Evolutionary conservation across 2,797 vertebrate genomes (phyloP).

Genomic region (Melanotaenia nigrans): DNA sequence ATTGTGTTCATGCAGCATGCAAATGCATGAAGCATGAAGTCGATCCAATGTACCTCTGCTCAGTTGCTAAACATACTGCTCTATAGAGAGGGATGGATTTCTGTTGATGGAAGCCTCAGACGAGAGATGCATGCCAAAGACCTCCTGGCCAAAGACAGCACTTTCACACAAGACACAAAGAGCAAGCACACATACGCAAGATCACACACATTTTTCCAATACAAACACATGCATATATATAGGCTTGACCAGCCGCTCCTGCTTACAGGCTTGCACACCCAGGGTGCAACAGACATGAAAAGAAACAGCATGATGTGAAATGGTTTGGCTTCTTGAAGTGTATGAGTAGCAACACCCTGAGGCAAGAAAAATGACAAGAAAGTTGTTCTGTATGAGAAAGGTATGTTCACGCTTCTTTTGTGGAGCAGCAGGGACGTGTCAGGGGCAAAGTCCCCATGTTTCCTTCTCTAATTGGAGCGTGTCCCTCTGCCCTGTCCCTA

Average conservation of each 20-base stretch:
- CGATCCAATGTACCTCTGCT: conserved; percentile 46
- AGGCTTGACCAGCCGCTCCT: conserved; percentile 47
- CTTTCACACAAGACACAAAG: conserved; percentile 42
- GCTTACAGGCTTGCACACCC: conserved; percentile 28
- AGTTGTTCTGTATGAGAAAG: conserved; percentile 49
- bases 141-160: conserved; percentile 28
- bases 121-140: conserved; percentile 70
- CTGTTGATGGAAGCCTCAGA: conserved; percentile 58
- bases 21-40: conserved; percentile 68
- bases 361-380: conserved; percentile 47
- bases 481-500: conserved; percentile 66
- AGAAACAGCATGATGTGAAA: conserved; percentile 62
- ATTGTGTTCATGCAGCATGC: conserved; percentile 79
- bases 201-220: conserved; percentile 21
- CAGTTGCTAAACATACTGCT: conserved; percentile 47
- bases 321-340: conserved; percentile 63
- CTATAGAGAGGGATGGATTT: conserved; percentile 59
- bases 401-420: conserved; percentile 57
- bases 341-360: conserved; percentile 57
- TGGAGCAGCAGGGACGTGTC: conserved; percentile 68
- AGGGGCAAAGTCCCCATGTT: conserved; percentile 71
- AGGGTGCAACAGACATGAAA: conserved; percentile 43
- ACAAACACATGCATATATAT: conserved; percentile 12
- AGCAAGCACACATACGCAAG: conserved; percentile 23
- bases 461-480: conserved; percentile 75